Evolutionary conservation across 2,888 invertebrate genomes (phyloP), one percentile per base, ranked within the genome.

Genomic region (Torymus auratus): DNA sequence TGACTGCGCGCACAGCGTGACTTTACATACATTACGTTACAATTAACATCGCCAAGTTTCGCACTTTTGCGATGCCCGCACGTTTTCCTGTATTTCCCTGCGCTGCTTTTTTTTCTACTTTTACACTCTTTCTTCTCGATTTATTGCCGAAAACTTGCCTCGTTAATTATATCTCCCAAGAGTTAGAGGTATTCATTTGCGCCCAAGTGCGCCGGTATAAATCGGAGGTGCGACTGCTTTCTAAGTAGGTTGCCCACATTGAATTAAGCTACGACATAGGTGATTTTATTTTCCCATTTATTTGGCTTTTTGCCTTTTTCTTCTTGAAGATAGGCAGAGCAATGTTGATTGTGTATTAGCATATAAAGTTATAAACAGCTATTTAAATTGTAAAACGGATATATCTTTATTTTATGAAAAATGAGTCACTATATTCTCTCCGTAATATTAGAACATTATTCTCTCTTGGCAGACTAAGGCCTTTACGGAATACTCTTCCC

Each of bases 21-120:
- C 85, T 87, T 87, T 85, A 84, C 85, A 83, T 86, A 85, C 83
- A 86, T 88, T 87, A 86, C 80, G 83, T 86, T 82, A 85, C 85
- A 88, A 88, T 88, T 88, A 87, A 87, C 85, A 84, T 84, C 82
- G 78, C 58, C 70, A 84, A 85, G 84, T 86, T 86, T 84, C 73
- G 78, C 81, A 84, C 83, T 85, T 84, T 84, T 84, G 78, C 62
- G 55, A 78, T 71, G 60, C 64, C 74, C 53, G 23, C 68, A 13
- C 58, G 20, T 69, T 75, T 67, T 82, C 65, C 62, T 70, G 28
- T 50, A 52, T n/a, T 4, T 65, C 11, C 4, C 20, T 50, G 23
- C 23, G 28, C 68, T 2, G 2, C 11, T 12, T 55, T 50, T 41
- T 50, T 28, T 68, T 67, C 28, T 50, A 56, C 55, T 65, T 68